phyloP scores from a whole-genome alignment of 1,140 invertebrate species.

The Scaptomyza pallida region DNA sequence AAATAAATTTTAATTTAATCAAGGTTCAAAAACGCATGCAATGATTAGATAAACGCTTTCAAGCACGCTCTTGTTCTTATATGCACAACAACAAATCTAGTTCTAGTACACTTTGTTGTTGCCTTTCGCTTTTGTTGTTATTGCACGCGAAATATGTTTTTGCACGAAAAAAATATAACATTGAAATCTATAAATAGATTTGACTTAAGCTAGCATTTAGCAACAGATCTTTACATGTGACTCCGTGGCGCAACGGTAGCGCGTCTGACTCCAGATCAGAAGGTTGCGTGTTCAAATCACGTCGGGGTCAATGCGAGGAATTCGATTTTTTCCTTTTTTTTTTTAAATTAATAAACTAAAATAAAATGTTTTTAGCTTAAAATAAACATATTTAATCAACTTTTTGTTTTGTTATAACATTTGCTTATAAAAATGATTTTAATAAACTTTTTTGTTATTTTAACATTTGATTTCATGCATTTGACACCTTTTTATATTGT shows the following conservation, averaged over 20 bases:
- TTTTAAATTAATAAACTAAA: too few relatives aligned
- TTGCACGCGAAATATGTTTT: too few relatives aligned
- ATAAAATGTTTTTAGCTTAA: too few relatives aligned
- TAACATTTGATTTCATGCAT: not conserved
- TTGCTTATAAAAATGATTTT: too few relatives aligned
- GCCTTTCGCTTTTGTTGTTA: not conserved
- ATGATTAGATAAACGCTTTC: not conserved
- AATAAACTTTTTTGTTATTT: too few relatives aligned
- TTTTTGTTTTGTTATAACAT: too few relatives aligned
- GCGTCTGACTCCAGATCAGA: constrained; percentile 99
- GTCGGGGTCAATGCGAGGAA: constrained; percentile 90
- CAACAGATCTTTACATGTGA: constrained; percentile 77
- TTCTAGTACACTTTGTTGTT: constrained; percentile 8
- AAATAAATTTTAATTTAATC: not conserved
- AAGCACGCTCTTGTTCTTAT: not conserved
- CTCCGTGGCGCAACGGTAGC: constrained; percentile 98
- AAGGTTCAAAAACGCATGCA: not conserved
- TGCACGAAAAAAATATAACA: too few relatives aligned
- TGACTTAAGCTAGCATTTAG: constrained; percentile 30
- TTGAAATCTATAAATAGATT: not conserved
- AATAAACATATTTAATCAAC: too few relatives aligned
- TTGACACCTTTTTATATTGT: not conserved
- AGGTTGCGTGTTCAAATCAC: constrained; percentile 99
- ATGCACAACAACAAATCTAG: too few relatives aligned
- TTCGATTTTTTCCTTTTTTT: constrained; percentile 16